Base-by-base conservation (phyloP, 2,888 invertebrate species). In the Hirtodrosophila trivittata region DNA sequence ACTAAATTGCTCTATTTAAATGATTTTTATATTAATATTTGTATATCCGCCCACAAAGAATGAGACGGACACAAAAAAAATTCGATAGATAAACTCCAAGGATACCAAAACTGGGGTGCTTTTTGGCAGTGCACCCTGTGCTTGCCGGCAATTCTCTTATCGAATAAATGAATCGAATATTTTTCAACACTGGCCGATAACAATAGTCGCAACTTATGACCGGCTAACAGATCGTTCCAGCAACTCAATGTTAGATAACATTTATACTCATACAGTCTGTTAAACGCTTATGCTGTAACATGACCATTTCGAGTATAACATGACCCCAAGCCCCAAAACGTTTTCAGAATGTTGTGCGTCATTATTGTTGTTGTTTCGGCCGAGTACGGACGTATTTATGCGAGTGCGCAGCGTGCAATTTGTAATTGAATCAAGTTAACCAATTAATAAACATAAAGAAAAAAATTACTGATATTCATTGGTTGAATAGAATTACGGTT, bases 31-130 rank as follows among this genome's bases (percentile, higher is more conserved):
- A 37, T 21, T 30, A 16, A 21, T 50, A 55, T 71, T 62, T 67
- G 14, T 64, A 41, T 49, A 62, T 73, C 62, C 66, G 69, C 73
- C 66, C 72, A 60, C 57, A 38, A 62, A 46, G 39, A 45, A 76
- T 52, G 66, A 63, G 37, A 57, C 46, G 68, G 43, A 64, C 63
- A 70, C 59, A 59, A 62, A 67, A 69, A 52, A 71, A 62, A 64
- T 66, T 80, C 75, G 68, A 76, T 77, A 67, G 67, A n/a, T 58
- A 63, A 77, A 75, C 77, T 82, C 50, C 64, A 82, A 82, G 78
- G 83, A 78, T 82, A 71, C 70, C 25, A 60, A 64, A 64, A 51
- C 67, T 59, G 56, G 72, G 67, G 71, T 63, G 71, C 52, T 63
- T 70, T 47, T 57, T 16, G 1, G 3, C n/a, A 6, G 1, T 43